Base-by-base conservation (phyloP, 2,797 vertebrate genomes). In the Sorex maritimensis region DNA sequence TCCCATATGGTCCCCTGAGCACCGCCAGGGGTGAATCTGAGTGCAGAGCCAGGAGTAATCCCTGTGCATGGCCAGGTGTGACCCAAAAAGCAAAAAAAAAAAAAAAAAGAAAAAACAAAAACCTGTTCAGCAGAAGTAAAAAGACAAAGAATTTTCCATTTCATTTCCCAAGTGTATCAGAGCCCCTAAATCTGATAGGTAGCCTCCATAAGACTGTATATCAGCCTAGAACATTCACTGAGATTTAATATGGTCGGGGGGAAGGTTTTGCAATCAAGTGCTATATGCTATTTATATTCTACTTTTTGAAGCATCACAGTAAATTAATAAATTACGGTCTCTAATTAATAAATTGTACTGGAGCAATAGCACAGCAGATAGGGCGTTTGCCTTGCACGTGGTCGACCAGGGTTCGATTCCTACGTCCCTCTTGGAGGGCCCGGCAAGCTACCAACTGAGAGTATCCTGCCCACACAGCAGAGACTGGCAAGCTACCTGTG, bases 131-230 rank as follows among this genome's bases (percentile, higher is more conserved):
- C 23, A 49, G 15, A n/a, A 63, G 44, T 28, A 0, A 2, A n/a
- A 68, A 30, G 26, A 44, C 11, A 17, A n/a, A 41, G 61, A 52
- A 7, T 14, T 44, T 87, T 80, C 28, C 26, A 67, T 77, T 87
- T 75, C 17, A 52, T 68, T 92, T 81, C 30, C 49, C 81, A 81
- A 46, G 9, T 90, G 90, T 73, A 93, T 28, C 73, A 67, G 90
- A 71, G 73, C 94, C 24, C 44, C 41, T 55, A 92, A 78, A 74
- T 81, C 82, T 38, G 74, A 26, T 24, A 94, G 82, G 73, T 12
- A 61, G 65, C 81, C 44, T 80, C 69, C 68, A 65, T 68, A 74
- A 86, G 89, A 71, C 28, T 23, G 24, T n/a, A 78, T 26, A 55
- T 68, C 6, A 65, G 19, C 26, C 14, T 1, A 46, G 49, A 79